Base-by-base conservation (phyloP, 53 echinoderm and acorn worm genomes). In the Paracentrotus lividus region DNA sequence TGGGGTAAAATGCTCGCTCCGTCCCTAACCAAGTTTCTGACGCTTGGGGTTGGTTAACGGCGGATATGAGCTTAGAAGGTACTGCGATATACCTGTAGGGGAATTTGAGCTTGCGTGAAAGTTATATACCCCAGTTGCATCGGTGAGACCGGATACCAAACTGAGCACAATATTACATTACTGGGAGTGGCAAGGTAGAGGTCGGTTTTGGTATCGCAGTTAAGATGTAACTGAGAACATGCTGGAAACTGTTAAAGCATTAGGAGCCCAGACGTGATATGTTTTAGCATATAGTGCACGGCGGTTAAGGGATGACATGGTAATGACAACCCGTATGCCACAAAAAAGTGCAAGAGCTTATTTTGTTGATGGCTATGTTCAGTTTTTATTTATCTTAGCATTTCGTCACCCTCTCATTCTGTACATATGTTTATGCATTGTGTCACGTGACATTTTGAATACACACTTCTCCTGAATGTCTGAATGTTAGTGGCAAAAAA, bases 1-100 rank as follows among this genome's bases (percentile, higher is more conserved):
- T 72, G 40, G 72, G 72, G 72, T 72, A 72, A 72, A 72, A 72
- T 72, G 72, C 16, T 72, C 16, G 72, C 40, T 72, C 72, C 72
- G 36, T 36, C 40, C 38, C 40, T 16, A 72, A 38, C 40, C 40
- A 10, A 40, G 72, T 40, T 72, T 72, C 38, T 38, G 40, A 40
- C 72, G 72, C 72, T 72, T 4, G 40, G n/a, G n/a, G 21, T 21
- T 36, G 40, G 72, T 72, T 72, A 72, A 72, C 72, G 21, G 36
- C 72, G 72, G 72, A 72, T 38, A 72, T 38, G 16, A 40, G 26
- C 61, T 26, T 61, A 27, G 72, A 72, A 72, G 20, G 64, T 64
- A 29, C 64, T 7, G 8, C 9, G 8, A 1, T 8, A 9, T 29
- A 29, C 9, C 12, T 1, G 31, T 27, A 15, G 64, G 10, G 26